Evolutionary conservation across 2,888 invertebrate genomes (phyloP).

Genomic region (Diarsia mendica): DNA sequence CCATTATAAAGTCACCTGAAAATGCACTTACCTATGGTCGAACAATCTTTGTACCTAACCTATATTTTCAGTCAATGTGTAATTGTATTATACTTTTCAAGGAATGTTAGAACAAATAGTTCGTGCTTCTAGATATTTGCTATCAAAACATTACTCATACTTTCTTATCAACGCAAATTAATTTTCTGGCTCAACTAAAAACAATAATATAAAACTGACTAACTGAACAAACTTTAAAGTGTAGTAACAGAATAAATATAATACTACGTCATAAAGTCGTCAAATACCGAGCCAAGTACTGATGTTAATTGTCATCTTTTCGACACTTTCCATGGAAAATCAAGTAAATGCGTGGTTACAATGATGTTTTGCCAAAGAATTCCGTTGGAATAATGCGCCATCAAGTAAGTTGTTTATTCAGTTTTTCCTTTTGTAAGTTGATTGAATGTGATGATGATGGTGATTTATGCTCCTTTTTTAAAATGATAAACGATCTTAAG

Average conservation of each 20-base stretch:
- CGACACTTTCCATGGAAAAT: constrained; percentile 33
- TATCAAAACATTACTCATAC: constrained; percentile 14
- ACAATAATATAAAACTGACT: neutral
- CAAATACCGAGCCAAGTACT: neutral
- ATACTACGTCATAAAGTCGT: constrained; percentile 6
- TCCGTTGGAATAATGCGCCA: constrained; percentile 29
- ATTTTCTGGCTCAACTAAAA: neutral
- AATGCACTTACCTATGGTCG: neutral
- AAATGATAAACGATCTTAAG: neutral
- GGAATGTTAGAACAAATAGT: neutral
- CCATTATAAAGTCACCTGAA: neutral
- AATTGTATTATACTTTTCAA: neutral
- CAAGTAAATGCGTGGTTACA: constrained; percentile 37
- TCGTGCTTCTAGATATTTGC: neutral
- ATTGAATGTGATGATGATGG: constrained; percentile 18
- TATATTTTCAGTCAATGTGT: neutral
- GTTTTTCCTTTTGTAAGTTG: constrained; percentile 14
- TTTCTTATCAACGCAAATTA: neutral
- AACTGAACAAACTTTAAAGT: neutral
- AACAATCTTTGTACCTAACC: neutral
- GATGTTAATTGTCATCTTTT: constrained; percentile 37
- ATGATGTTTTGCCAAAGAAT: constrained; percentile 59
- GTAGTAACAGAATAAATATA: neutral
- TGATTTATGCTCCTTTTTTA: neutral
- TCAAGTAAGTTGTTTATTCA: no score